Evolutionary conservation across 2,888 invertebrate genomes (phyloP), one percentile per base, ranked within the genome.

Genomic region (Cetonia aurata): DNA sequence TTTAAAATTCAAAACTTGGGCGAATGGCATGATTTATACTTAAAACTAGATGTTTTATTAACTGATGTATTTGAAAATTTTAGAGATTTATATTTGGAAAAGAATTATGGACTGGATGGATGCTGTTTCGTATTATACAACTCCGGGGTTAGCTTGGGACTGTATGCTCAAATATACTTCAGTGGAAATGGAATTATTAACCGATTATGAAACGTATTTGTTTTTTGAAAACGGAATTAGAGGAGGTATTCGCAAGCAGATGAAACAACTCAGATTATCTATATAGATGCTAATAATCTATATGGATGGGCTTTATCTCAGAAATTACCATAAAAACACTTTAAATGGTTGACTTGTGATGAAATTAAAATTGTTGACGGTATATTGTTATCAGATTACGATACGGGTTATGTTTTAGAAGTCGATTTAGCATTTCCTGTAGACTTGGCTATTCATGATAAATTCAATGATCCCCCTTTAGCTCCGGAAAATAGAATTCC

Each of bases 1-100:
- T 48, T 48, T n/a, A 10, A 48, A n/a, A n/a, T 10, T 48, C 1
- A n/a, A n/a, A n/a, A 48, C 13, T 48, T 48, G 13, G 48, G 48
- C 8, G 48, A 48, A n/a, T 48, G 79, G 52, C 75, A 73, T 6
- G 76, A 79, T 48, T 13, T 79, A 12, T 79, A 79, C 67, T 46
- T 79, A 12, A 76, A 77, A 72, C 74, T 75, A 6, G 79, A 81
- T 71, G 79, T 80, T 0, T 62, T 78, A 13, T 59, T 78, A 50
- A 72, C 75, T 15, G 80, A 80, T 60, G 72, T 80, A 15, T 79
- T 80, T 65, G 79, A 80, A 71, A 77, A 80, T 68, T 80, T 80
- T 68, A 46, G 80, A 13, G 46, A 72, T 6, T 72, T 75, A 4
- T 77, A 77, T 52, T 55, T 77, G 12, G 31, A 65, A 12, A 12